A percentile compares a stretch with the other conserved stretches of the same genome.
Conservation (phyloP, 92 coral and sea anemone genomes). For the Epizoanthus ramosus region DNA sequence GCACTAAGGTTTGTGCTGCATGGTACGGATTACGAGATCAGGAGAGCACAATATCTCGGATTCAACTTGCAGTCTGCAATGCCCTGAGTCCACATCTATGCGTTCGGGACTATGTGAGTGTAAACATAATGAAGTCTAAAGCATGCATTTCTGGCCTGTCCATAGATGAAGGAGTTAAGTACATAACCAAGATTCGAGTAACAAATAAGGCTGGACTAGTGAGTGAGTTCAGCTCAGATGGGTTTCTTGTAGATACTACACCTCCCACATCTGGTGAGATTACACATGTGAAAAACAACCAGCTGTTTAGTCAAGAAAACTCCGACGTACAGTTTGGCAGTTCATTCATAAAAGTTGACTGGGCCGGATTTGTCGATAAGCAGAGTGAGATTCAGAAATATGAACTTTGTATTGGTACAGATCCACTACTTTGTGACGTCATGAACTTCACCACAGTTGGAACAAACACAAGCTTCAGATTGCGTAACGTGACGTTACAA, state of each 20-base stretch:
- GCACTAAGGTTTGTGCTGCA: constrained; percentile 39
- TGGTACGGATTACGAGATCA: constrained; percentile 51
- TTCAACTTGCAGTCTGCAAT: constrained; percentile 66
- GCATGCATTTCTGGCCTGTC: constrained; percentile 54
- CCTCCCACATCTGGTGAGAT: constrained; percentile 46
- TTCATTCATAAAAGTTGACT: constrained; percentile 53
- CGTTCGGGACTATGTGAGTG: constrained; percentile 43
- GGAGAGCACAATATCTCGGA: constrained; percentile 60
- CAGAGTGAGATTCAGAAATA: constrained; percentile 58
- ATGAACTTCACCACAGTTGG: too few species aligned
- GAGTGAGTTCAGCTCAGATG: constrained; percentile 56
- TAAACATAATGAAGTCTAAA: constrained; percentile 43
- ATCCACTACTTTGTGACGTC: too few species aligned
- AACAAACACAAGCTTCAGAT: constrained; percentile 37
- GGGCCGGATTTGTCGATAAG: constrained; percentile 69
- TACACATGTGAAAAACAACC: background rate
- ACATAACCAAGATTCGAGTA: constrained; percentile 53
- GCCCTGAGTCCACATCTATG: constrained; percentile 51
- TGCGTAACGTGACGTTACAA: constrained; percentile 34
- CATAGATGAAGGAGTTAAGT: constrained; percentile 54
- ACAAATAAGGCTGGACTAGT: constrained; percentile 70
- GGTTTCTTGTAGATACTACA: constrained; percentile 75
- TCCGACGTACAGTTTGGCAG: constrained; percentile 24
- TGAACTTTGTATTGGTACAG: constrained; percentile 66
- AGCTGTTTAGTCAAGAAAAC: too few species aligned